Conservation (phyloP, 2,113 vertebrate genomes). For the Shinisaurus crocodilurus region DNA sequence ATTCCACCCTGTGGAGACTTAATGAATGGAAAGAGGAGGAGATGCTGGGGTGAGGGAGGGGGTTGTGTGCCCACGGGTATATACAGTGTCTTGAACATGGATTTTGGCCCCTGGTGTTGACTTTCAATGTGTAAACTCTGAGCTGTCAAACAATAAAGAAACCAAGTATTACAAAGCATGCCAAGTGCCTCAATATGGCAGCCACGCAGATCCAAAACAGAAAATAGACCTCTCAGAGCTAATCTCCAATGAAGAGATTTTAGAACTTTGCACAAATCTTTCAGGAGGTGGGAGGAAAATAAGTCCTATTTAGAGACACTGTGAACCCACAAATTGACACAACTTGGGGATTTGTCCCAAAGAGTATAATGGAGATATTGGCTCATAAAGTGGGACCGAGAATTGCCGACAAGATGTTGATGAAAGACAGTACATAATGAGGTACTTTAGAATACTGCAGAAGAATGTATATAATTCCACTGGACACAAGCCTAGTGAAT, state of each 20-base stretch:
- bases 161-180: background rate
- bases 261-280: background rate
- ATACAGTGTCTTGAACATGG: background rate
- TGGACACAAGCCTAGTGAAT: slow-evolving; percentile 54
- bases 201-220: background rate
- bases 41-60: background rate
- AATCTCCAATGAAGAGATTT: slow-evolving; percentile 27
- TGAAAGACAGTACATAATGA: slow-evolving; percentile 47
- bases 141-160: background rate
- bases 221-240: background rate
- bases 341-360: slow-evolving; percentile 25
- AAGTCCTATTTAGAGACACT: slow-evolving; percentile 2
- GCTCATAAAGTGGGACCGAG: slow-evolving; percentile 44
- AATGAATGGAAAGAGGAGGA: background rate
- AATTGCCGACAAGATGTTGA: slow-evolving; percentile 53
- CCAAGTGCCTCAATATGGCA: background rate
- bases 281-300: background rate
- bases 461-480: slow-evolving; percentile 47
- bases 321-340: slow-evolving; percentile 24
- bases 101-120: background rate
- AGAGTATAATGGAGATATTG: slow-evolving; percentile 15
- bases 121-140: background rate
- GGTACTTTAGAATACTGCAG: slow-evolving; percentile 49
- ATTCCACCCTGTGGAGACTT: background rate
- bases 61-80: background rate